Percentiles rank a stretch among this genome's conserved stretches.
These are phyloP conservation scores for Chrysolina americana DNA, from an alignment of 2,888 invertebrate species.

Conservation along the genomic window DNA sequence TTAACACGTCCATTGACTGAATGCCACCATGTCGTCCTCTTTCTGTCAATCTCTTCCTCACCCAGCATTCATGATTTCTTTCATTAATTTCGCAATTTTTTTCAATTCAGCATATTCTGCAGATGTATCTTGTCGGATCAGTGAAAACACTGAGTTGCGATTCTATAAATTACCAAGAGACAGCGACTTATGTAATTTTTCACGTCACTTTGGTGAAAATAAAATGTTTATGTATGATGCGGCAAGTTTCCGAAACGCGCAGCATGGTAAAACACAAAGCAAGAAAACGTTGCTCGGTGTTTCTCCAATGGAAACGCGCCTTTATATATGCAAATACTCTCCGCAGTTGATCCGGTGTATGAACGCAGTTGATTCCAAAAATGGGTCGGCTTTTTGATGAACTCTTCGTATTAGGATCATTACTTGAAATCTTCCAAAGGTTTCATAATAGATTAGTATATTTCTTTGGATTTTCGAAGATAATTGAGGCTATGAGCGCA, in stretches of 20 bases:
- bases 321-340: too few relatives aligned
- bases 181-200: background rate
- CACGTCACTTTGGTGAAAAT: background rate
- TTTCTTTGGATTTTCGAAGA: too few relatives aligned
- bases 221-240: background rate
- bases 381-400: too few relatives aligned
- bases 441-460: too few relatives aligned
- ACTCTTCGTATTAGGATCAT: too few relatives aligned
- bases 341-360: too few relatives aligned
- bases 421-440: too few relatives aligned
- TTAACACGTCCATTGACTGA: background rate
- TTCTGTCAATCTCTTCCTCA: background rate
- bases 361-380: too few relatives aligned
- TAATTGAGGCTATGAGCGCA: too few relatives aligned
- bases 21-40: background rate
- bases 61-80: background rate
- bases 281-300: background rate
- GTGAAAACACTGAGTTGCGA: background rate
- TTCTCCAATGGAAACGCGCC: background rate
- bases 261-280: background rate
- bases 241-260: background rate
- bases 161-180: background rate
- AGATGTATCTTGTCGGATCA: background rate
- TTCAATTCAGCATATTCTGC: background rate
- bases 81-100: background rate